Conservation (phyloP, 2,797 vertebrate species). For the Sphenodon punctatus region DNA sequence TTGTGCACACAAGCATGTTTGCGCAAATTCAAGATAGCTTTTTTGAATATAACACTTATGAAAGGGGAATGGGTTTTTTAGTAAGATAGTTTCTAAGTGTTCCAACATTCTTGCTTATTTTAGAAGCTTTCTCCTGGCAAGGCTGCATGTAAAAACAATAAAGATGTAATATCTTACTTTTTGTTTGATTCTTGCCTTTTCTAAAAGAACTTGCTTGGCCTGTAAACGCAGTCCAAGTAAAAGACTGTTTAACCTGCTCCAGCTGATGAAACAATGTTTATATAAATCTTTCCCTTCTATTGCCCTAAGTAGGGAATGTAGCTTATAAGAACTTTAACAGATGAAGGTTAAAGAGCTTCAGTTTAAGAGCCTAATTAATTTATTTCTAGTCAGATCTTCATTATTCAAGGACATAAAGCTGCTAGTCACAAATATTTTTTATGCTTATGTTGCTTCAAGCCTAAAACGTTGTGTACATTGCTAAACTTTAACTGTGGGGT, state of each 20-base stretch:
- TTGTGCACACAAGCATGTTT: neutral
- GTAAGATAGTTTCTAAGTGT: neutral
- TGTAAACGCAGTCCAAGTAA: neutral
- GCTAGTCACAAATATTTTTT: neutral
- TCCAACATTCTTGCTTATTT: neutral
- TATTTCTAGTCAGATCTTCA: slow-evolving; percentile 17
- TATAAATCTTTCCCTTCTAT: neutral
- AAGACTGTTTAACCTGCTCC: neutral
- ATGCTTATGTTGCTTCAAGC: neutral
- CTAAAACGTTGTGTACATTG: neutral
- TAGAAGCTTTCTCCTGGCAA: slow-evolving; percentile 11
- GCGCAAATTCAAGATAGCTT: neutral
- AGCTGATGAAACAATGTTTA: slow-evolving; percentile 21
- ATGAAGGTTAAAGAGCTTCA: neutral
- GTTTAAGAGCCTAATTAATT: neutral
- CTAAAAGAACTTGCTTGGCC: neutral
- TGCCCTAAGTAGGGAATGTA: neutral
- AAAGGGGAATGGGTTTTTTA: neutral
- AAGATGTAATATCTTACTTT: neutral
- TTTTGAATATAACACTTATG: neutral
- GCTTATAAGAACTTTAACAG: neutral
- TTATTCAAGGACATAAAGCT: neutral
- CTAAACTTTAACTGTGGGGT: too few relatives aligned
- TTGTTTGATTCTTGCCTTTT: neutral
- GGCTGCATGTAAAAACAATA: neutral